phyloP scores from a whole-genome alignment of 2,888 invertebrate genomes.

The Sarcophaga variegata region DNA sequence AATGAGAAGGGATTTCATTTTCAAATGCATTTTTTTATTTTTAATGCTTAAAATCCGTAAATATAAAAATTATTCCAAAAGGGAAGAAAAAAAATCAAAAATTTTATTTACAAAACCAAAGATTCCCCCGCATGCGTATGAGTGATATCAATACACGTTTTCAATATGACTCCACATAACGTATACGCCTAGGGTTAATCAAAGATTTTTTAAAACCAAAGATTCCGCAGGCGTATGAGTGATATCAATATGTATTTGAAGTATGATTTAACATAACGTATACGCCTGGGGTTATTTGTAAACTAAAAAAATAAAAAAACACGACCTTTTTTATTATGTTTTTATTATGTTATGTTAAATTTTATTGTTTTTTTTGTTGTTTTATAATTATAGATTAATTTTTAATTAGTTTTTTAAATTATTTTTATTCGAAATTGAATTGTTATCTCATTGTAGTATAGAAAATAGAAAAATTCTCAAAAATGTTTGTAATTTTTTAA shows the following conservation, averaged over 20 bases:
- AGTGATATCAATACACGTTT: slow-evolving; percentile 10
- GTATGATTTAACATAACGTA: neutral
- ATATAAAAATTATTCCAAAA: no score
- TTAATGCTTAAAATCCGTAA: no score
- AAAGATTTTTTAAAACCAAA: neutral
- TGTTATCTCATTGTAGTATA: no score
- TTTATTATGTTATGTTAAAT: no score
- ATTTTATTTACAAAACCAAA: neutral
- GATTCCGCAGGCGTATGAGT: slow-evolving; percentile 19
- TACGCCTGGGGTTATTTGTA: neutral
- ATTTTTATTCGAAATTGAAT: no score
- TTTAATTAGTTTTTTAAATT: no score
- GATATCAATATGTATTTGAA: slow-evolving; percentile 1
- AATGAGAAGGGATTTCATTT: slow-evolving; percentile 65
- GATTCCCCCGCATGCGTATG: slow-evolving; percentile 12
- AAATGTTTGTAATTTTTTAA: no score
- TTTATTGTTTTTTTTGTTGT: neutral
- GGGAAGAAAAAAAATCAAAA: no score
- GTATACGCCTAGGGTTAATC: neutral
- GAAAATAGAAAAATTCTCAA: no score
- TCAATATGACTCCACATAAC: neutral
- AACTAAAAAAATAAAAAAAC: neutral
- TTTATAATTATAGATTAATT: neutral
- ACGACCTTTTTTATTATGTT: no score
- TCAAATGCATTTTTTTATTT: slow-evolving; percentile 30